Evolutionary conservation across 2,888 invertebrate species (phyloP), one percentile per base, ranked within the genome.

Genomic region (Sicus ferrugineus): DNA sequence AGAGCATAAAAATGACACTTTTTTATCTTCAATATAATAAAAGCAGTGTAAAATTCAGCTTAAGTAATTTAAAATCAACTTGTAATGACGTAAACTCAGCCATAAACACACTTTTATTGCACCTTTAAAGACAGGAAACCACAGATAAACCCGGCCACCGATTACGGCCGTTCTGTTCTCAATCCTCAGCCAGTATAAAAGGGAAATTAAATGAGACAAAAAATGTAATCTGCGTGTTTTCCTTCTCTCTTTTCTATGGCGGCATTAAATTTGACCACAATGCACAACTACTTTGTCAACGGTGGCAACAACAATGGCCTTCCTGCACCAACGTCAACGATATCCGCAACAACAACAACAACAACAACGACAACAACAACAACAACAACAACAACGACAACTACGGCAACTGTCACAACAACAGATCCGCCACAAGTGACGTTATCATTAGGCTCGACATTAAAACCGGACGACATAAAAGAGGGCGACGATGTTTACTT

Each of bases 401-500:
- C 50, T 56, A 58, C 67, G 28, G 48, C 31, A 28, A 58, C 59
- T 21, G 42, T n/a, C 23, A 67, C 67, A 30, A 62, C 67, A 87
- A 70, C 87, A 93, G 93, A 92, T 88, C 89, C 91, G 71, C 93
- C 93, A 21, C 89, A 90, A 85, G 91, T 93, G 75, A 88, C 88
- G 71, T 87, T 93, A 75, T 89, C 90, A 77, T 87, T 93, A 76
- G 93, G 93, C 74, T 91, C 90, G 79, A 92, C 92, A 56, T 86
- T 93, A 75, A 91, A 92, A 77, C 90, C 92, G 56, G 90, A 91
- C 77, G 90, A 92, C 81, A 93, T 93, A 78, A 93, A 92, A 81
- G 92, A 92, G 85, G 92, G 92, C 73, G 92, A 92, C 80, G 92
- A 92, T 82, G 92, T 92, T 67, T 93, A 92, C 85, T 92, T 93